Percentiles rank a stretch among this genome's conserved stretches.
These are phyloP conservation scores for Stenichneumon culpator DNA, from an alignment of 2,888 invertebrate genomes.

Conservation along the genomic window DNA sequence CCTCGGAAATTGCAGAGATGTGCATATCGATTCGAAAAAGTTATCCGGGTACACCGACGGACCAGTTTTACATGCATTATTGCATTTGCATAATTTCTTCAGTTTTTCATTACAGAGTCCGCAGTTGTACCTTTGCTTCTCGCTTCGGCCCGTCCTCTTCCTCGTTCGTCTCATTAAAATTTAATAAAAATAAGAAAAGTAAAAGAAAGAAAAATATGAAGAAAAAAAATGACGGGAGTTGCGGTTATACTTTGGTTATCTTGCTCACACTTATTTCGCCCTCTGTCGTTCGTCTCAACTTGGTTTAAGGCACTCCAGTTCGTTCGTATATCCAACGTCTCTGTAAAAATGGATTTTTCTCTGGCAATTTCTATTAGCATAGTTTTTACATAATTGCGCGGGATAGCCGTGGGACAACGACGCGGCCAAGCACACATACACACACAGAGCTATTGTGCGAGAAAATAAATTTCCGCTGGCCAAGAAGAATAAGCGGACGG, in stretches of 20 bases:
- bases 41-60: conserved; percentile 66
- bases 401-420: conserved; percentile 66
- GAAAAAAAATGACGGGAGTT: conserved; percentile 19
- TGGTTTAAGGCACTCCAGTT: conserved; percentile 8
- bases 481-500: conserved; percentile 64
- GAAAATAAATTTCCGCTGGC: conserved; percentile 76
- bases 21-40: conserved; percentile 75
- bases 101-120: conserved; percentile 77
- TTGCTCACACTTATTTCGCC: conserved; percentile 63
- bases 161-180: conserved; percentile 15
- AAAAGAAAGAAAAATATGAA: background rate
- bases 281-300: conserved; percentile 32
- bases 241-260: conserved; percentile 56
- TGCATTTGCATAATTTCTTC: conserved; percentile 80
- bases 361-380: conserved; percentile 83
- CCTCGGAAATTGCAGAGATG: conserved; percentile 26
- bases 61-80: conserved; percentile 78
- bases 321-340: conserved; percentile 35
- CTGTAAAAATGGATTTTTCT: conserved; percentile 80
- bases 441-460: conserved; percentile 75
- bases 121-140: conserved; percentile 21
- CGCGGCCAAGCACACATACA: conserved; percentile 66
- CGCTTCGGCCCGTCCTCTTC: background rate
- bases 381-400: conserved; percentile 83
- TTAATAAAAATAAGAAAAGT: conserved; percentile 14